A percentile compares a stretch with the other conserved stretches of the same genome.
phyloP scores from a whole-genome alignment of 2,888 invertebrate species.

The Ligdia adustata region DNA sequence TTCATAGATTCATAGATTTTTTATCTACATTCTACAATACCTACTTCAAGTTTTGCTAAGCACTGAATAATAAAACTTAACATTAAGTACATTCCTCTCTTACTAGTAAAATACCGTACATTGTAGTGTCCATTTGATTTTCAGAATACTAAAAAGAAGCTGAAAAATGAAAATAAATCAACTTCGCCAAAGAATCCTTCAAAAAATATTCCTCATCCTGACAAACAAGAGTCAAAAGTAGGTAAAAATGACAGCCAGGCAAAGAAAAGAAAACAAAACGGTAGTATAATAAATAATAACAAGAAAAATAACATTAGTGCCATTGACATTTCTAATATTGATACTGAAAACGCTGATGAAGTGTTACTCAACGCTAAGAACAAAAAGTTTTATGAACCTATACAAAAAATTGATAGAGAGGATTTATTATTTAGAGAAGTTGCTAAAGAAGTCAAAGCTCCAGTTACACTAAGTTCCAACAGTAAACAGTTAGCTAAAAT shows the following conservation, averaged over 20 bases:
- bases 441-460: constrained; percentile 16
- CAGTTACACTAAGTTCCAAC: constrained; percentile 4
- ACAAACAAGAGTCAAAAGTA: constrained; percentile 7
- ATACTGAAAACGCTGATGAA: constrained; percentile 57
- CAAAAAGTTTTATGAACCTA: constrained; percentile 55
- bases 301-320: constrained; percentile 29
- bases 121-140: not conserved
- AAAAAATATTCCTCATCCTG: not conserved
- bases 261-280: constrained; percentile 22
- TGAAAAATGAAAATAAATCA: constrained; percentile 12
- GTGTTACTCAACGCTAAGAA: constrained; percentile 58
- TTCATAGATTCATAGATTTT: too few species aligned
- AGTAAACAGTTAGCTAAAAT: constrained; percentile 12
- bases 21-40: too few species aligned
- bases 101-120: too few species aligned
- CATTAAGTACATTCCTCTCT: too few species aligned
- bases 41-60: too few species aligned
- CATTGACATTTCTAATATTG: constrained; percentile 39
- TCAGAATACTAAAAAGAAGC: constrained; percentile 9
- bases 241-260: constrained; percentile 8
- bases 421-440: constrained; percentile 45
- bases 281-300: constrained; percentile 20
- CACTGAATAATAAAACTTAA: too few species aligned
- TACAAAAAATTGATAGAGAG: constrained; percentile 52
- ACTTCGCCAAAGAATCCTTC: not conserved